Evolutionary conservation across 2,113 vertebrate genomes (phyloP), one percentile per base, ranked within the genome.

Genomic region (Periophthalmus modestus): DNA sequence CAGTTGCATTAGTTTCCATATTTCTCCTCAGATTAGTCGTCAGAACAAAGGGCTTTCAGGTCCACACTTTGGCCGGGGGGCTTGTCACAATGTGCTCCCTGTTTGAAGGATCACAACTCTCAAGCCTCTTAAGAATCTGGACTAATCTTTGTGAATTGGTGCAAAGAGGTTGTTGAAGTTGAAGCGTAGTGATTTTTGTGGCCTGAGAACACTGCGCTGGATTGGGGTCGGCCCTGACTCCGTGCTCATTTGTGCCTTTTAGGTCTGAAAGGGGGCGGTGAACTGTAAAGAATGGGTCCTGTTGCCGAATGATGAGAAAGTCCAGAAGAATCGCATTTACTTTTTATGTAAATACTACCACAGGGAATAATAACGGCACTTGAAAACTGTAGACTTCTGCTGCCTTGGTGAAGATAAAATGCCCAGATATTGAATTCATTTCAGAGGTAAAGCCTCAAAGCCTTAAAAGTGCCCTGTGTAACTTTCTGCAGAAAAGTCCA

Each of bases 211-310:
- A 62, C 24, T 67, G 72, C 39, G 71, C 79, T 73, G 52, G 33
- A 46, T 82, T 77, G 78, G 79, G 69, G 77, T 75, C 43, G 23
- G 69, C 46, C 66, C 73, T 87, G 79, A 85, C 85, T 88, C 84
- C 69, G n/a, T 71, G 84, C 77, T 91, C 71, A 84, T 81, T 83
- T 73, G 81, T 76, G 69, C 48, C 73, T 82, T 83, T 61, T 0
- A 13, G 0, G 54, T 50, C 78, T 85, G 85, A 92, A 91, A 91
- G 87, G 88, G 92, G 85, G 87, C 88, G 70, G 84, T 90, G 88
- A 90, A 87, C 90, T 78, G 85, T 90, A 69, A 86, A 81, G 70
- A 93, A 91, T 85, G 79, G 92, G 89, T 92, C 43, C 79, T 79
- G 84, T 12, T 47, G 66, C 81, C 82, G 69, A 77, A 82, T 73